Evolutionary conservation across 2,113 vertebrate genomes (phyloP), one percentile per base, ranked within the genome.

Genomic region (Sus scrofa): DNA sequence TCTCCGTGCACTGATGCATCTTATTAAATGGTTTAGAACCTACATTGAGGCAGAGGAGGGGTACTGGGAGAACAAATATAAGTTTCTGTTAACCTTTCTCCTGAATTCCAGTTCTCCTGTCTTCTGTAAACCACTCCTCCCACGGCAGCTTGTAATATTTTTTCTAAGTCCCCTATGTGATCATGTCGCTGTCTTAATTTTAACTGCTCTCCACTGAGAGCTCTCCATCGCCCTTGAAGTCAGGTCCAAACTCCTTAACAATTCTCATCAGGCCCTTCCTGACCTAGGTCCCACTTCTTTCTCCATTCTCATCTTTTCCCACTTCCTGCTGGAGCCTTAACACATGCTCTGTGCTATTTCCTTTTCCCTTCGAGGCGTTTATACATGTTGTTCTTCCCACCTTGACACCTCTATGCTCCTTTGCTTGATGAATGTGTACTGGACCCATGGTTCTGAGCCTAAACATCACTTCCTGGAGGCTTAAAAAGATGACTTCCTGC

Each of bases 201-300:
- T 89, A 94, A 94, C 0, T 73, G 27, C 18, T 86, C 44, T 62
- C 44, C 44, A 91, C 10, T 75, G 24, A 83, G 34, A 84, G 52
- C 58, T 89, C 24, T 19, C 32, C 34, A 75, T 2, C 58, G 26
- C 30, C 70, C 60, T 84, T 30, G 79, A 90, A 60, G 79, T 83
- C 68, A 95, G 92, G 30, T 86, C 67, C 26, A 92, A 89, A 86
- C 74, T 86, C 50, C 32, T 74, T 63, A 95, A 93, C 54, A 82
- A 75, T 32, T 68, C 85, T 94, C 70, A 77, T 7, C 81, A 87
- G 52, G 71, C 44, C 63, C 39, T 92, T 90, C 56, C n/a, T 54
- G 68, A 88, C 34, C 60, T 77, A 4, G 44, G 27, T 16, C 30
- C 20, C 62, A 37, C 18, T 83, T 94, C 39, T 50, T 78, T 91